Evolutionary conservation across 53 echinoderm and acorn worm genomes (phyloP).

Genomic region (Crossaster papposus): DNA sequence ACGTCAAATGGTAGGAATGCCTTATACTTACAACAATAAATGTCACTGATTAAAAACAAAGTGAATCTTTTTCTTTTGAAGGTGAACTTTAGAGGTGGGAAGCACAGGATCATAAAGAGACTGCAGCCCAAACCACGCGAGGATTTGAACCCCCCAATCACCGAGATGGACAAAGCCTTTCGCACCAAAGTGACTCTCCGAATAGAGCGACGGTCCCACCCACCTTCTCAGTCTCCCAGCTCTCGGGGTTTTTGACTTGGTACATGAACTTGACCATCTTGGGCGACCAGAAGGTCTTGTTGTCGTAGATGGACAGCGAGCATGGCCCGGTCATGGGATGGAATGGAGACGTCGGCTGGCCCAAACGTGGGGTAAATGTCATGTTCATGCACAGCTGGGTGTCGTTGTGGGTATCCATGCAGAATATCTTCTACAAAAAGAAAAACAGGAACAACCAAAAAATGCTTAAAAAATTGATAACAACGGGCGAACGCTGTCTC

Average conservation of each 20-base stretch:
- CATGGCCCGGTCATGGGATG: conserved; percentile 54
- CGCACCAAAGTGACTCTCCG: no score
- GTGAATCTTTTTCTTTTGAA: no score
- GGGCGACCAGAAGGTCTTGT: conserved; percentile 21
- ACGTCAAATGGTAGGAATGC: neutral
- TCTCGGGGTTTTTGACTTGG: neutral
- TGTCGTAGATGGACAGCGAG: conserved; percentile 37
- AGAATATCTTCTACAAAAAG: conserved; percentile 36
- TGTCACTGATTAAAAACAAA: no score
- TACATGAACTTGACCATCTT: conserved; percentile 42
- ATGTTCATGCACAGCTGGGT: conserved; percentile 36
- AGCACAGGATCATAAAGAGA: no score
- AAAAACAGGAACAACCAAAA: neutral
- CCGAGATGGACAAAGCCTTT: no score
- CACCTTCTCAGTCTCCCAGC: conserved; percentile 35
- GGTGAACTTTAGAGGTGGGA: no score
- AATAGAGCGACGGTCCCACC: neutral
- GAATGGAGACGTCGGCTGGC: conserved; percentile 43
- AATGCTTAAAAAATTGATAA: neutral
- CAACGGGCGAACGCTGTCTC: no score
- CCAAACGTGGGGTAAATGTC: conserved; percentile 39
- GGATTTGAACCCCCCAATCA: no score
- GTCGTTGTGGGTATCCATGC: conserved; percentile 46
- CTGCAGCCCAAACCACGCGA: no score
- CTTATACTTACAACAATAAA: neutral